phyloP scores from a whole-genome alignment of 2,888 invertebrate genomes.

The Agelastica alni region DNA sequence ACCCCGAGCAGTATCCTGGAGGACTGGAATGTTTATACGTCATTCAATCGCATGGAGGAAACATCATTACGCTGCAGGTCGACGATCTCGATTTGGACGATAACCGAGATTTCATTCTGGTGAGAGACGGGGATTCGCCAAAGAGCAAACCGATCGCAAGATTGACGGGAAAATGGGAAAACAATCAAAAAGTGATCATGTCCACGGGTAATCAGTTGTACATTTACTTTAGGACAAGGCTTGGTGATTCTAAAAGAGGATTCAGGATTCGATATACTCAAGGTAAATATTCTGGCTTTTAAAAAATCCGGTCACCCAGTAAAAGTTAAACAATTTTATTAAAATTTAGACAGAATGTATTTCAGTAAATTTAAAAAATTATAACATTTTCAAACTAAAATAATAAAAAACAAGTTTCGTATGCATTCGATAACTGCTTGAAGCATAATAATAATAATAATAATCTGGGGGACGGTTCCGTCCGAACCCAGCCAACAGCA shows the following conservation, averaged over 20 bases:
- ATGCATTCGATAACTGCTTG: too few species aligned
- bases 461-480: too few species aligned
- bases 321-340: too few species aligned
- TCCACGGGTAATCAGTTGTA: conserved; percentile 89
- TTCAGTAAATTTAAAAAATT: too few species aligned
- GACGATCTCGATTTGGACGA: conserved; percentile 84
- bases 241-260: conserved; percentile 87
- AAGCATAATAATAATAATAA: too few species aligned
- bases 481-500: too few species aligned
- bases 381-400: too few species aligned
- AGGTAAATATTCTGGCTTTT: conserved; percentile 55
- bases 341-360: too few species aligned
- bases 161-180: conserved; percentile 76
- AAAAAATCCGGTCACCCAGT: too few species aligned
- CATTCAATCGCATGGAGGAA: conserved; percentile 86
- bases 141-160: conserved; percentile 82
- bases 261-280: conserved; percentile 86
- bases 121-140: conserved; percentile 90
- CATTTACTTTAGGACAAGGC: conserved; percentile 88
- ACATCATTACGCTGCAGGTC: conserved; percentile 90
- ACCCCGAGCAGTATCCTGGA: conserved; percentile 91
- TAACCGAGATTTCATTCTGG: conserved; percentile 82
- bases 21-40: conserved; percentile 95
- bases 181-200: conserved; percentile 81
- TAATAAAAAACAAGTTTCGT: too few species aligned